These are phyloP conservation scores for Daubentonia madagascariensis DNA, from an alignment of 2,113 vertebrate species.

Conservation along the genomic window DNA sequence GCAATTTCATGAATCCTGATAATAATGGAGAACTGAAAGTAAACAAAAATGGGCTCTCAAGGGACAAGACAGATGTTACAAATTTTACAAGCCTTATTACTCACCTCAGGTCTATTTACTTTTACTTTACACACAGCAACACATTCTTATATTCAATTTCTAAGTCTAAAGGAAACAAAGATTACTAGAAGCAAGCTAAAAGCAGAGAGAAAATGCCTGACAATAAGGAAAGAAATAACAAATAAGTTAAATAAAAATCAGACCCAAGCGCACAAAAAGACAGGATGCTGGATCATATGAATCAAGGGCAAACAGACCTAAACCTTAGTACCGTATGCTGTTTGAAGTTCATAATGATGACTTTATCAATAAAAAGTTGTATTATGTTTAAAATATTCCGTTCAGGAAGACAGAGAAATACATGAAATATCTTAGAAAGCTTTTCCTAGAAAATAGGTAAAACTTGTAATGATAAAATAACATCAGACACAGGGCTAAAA, in stretches of 20 bases:
- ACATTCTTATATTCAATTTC: neutral
- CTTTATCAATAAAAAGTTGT: neutral
- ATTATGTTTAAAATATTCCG: neutral
- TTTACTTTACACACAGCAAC: neutral
- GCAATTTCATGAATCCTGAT: slow-evolving; percentile 8
- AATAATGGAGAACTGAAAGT: slow-evolving; percentile 14
- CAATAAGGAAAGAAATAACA: neutral
- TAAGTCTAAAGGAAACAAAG: neutral
- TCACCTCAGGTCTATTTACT: slow-evolving; percentile 8
- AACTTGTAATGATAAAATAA: neutral
- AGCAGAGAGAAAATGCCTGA: neutral
- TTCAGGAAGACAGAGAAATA: neutral
- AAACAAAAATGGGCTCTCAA: slow-evolving; percentile 27
- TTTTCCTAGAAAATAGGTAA: neutral
- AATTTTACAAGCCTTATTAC: neutral
- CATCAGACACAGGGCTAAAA: neutral
- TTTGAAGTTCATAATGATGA: neutral
- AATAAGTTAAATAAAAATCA: neutral
- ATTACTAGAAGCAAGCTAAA: neutral
- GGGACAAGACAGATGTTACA: neutral
- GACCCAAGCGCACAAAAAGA: neutral
- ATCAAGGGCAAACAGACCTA: neutral
- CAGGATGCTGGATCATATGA: neutral
- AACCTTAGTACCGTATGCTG: neutral
- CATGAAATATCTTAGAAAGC: neutral